Evolutionary conservation across 2,888 invertebrate species (phyloP).

Genomic region (Taenaris catops): DNA sequence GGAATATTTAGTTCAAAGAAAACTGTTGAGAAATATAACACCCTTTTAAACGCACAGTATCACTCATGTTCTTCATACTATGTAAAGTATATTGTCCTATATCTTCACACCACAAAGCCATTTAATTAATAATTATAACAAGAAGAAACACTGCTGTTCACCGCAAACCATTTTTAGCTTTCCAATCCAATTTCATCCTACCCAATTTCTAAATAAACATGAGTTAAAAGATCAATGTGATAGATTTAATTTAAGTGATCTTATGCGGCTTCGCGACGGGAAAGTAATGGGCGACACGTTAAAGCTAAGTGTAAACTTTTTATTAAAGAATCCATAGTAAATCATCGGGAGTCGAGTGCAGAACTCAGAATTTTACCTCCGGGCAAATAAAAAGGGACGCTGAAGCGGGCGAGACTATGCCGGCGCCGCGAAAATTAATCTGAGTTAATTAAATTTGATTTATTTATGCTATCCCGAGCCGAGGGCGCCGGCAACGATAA

Average conservation of each 20-base stretch:
- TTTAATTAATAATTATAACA: too few species aligned
- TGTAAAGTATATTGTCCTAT: too few species aligned
- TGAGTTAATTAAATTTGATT: conserved; percentile 79
- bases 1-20: too few species aligned
- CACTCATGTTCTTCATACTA: too few species aligned
- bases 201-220: conserved; percentile 6
- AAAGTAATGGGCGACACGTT: conserved; percentile 48
- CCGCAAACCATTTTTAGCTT: too few species aligned
- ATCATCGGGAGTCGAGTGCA: conserved; percentile 42
- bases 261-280: conserved; percentile 45
- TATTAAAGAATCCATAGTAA: conserved; percentile 72
- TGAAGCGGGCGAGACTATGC: conserved; percentile 36
- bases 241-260: conserved; percentile 51
- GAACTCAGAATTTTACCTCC: conserved; percentile 53
- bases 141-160: too few species aligned
- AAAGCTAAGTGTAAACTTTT: conserved; percentile 71
- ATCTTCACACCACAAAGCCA: too few species aligned
- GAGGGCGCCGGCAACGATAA: conserved; percentile 54
- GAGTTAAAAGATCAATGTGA: conserved; percentile 43
- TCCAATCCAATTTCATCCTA: too few species aligned
- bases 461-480: conserved; percentile 65
- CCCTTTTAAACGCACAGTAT: too few species aligned
- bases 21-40: too few species aligned
- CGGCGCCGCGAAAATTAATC: conserved; percentile 74
- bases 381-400: conserved; percentile 70